Conservation (phyloP, 2,113 vertebrate species). For the Crotalus helleri region DNA sequence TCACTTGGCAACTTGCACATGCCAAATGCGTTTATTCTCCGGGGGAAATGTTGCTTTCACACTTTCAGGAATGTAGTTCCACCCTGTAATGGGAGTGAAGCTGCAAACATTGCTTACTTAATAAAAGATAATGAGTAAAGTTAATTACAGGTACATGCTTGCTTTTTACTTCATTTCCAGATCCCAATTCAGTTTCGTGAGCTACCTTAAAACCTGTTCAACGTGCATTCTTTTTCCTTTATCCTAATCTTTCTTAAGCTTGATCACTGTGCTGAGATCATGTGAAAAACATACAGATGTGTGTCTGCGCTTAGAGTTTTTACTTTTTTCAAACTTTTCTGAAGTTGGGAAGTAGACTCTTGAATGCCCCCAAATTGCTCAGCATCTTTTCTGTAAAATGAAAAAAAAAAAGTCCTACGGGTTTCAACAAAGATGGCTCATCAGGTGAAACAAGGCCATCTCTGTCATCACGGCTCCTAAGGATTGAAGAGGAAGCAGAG, state of each 20-base stretch:
- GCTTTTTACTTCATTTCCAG: background rate
- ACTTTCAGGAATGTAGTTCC: slow-evolving; percentile 9
- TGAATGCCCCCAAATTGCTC: background rate
- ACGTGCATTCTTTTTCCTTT: background rate
- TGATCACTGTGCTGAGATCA: background rate
- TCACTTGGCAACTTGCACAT: slow-evolving; percentile 12
- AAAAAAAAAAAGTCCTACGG: background rate
- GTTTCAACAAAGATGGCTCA: background rate
- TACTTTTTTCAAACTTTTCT: background rate
- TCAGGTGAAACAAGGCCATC: background rate
- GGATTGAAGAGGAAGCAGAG: background rate
- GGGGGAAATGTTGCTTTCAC: slow-evolving; percentile 10
- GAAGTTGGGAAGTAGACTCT: background rate
- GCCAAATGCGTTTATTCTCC: background rate
- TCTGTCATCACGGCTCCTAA: background rate
- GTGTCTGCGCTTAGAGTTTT: background rate
- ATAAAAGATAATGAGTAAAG: background rate
- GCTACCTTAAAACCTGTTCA: background rate
- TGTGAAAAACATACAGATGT: background rate
- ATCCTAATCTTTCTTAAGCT: background rate
- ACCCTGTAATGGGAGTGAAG: background rate
- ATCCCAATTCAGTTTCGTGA: background rate
- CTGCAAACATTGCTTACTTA: background rate
- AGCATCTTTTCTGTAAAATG: background rate
- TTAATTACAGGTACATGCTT: background rate